A percentile compares a stretch with the other conserved stretches of the same genome.
phyloP scores from a whole-genome alignment of 1,140 invertebrate species.

The Drosophila nasuta region DNA sequence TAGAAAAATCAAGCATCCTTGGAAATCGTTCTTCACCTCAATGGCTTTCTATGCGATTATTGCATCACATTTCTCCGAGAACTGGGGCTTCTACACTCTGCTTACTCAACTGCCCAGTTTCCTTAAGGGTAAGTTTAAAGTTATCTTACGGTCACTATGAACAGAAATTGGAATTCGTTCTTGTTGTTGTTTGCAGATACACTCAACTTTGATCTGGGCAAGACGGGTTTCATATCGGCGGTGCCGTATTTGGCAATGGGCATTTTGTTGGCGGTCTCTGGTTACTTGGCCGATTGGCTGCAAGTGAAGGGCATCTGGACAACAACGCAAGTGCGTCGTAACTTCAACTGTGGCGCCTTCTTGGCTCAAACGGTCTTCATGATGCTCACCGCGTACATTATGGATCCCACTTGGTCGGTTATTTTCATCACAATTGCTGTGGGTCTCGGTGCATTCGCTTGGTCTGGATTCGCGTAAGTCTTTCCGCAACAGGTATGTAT shows the following conservation, averaged over 20 bases:
- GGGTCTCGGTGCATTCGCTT: slow-evolving; percentile 94
- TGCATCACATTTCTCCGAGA: slow-evolving; percentile 96
- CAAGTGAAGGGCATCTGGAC: slow-evolving; percentile 88
- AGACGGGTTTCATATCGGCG: slow-evolving; percentile 92
- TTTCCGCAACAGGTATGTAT: slow-evolving; percentile 5
- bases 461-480: slow-evolving; percentile 92
- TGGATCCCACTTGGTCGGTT: slow-evolving; percentile 88
- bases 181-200: slow-evolving; percentile 86
- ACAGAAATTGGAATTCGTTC: slow-evolving; percentile 6
- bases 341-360: slow-evolving; percentile 92
- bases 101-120: slow-evolving; percentile 96
- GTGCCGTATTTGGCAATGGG: slow-evolving; percentile 95
- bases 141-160: too few species aligned
- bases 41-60: slow-evolving; percentile 95
- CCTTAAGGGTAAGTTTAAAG: slow-evolving; percentile 89
- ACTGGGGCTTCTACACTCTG: slow-evolving; percentile 98
- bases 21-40: slow-evolving; percentile 92
- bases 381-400: slow-evolving; percentile 90
- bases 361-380: slow-evolving; percentile 93
- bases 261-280: slow-evolving; percentile 90
- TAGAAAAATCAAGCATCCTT: slow-evolving; percentile 89
- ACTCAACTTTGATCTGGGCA: slow-evolving; percentile 89
- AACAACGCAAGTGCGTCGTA: slow-evolving; percentile 90
- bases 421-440: slow-evolving; percentile 93
- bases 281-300: slow-evolving; percentile 92